phyloP scores from a whole-genome alignment of 2,113 vertebrate species.

The Xiphophorus hellerii region DNA sequence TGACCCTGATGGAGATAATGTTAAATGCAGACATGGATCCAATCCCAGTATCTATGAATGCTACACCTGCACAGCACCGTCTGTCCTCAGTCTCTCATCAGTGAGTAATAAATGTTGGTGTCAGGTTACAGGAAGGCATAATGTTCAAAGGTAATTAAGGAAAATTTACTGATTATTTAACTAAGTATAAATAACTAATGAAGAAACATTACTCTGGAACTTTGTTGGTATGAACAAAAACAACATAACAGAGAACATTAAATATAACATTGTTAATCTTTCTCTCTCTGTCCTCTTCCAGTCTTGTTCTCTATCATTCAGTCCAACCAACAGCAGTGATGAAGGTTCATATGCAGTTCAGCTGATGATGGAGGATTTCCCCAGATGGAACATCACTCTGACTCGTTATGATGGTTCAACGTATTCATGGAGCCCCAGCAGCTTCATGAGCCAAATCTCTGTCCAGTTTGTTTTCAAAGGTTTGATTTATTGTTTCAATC shows the following conservation, averaged over 20 bases:
- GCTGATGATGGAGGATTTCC: slow-evolving; percentile 65
- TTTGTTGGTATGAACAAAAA: too few relatives aligned
- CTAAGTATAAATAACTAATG: too few relatives aligned
- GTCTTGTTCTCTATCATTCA: slow-evolving; percentile 45
- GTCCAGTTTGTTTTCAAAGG: slow-evolving; percentile 51
- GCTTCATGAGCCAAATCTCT: slow-evolving; percentile 31
- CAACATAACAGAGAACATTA: too few relatives aligned
- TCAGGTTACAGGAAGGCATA: too few relatives aligned
- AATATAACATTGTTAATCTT: not conserved
- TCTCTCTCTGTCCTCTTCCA: not conserved
- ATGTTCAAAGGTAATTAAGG: too few relatives aligned
- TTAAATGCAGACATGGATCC: slow-evolving; percentile 43
- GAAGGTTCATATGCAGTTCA: slow-evolving; percentile 27
- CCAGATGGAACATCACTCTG: slow-evolving; percentile 21
- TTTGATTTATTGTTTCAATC: not conserved
- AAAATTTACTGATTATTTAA: too few relatives aligned
- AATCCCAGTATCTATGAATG: not conserved
- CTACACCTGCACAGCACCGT: not conserved
- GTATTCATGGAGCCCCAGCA: fast-evolving
- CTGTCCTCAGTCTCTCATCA: slow-evolving; percentile 33
- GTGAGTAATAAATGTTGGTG: slow-evolving; percentile 24
- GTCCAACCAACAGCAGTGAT: not conserved
- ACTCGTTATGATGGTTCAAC: fast-evolving
- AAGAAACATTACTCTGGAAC: too few relatives aligned
- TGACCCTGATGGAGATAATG: slow-evolving; percentile 54